Evolutionary conservation across 2,797 vertebrate genomes (phyloP), one percentile per base, ranked within the genome.

Genomic region (Bothrops alternatus): DNA sequence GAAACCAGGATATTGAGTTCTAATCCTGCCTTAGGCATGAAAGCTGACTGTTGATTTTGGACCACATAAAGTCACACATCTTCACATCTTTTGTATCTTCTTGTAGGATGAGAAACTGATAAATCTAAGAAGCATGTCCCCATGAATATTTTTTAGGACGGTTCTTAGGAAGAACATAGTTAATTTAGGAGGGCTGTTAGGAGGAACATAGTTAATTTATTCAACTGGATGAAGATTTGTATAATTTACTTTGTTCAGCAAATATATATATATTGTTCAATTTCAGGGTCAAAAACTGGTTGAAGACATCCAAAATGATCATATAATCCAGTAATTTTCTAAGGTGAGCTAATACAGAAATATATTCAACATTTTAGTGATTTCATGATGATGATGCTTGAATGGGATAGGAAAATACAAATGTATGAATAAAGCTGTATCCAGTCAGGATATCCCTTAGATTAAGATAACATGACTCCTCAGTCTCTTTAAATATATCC

Each of bases 281-380:
- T 91, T 86, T 90, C 90, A 93, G 90, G 63, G 87, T 55, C 56
- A 86, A 55, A 63, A 55, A 61, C 12, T 91, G 50, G 10, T 53
- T n/a, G 56, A 60, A 13, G 2, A 8, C 47, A 55, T 28, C 53
- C 23, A 60, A 47, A 13, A 28, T 23, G 57, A 25, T 55, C 57
- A 63, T 23, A 13, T 47, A 56, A 26, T 1, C 0, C 37, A 6
- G 6, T 82, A 87, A 87, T 12, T 5, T 82, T 32, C 56, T 60
- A 28, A 88, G 88, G 93, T 91, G 47, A 93, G 55, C 47, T 50
- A 28, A 26, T 53, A 13, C 12, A 0, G 8, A 82, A 18, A 57
- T 63, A 73, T 23, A 6, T 18, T 58, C 56, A 50, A 53, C 11
- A 1, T 85, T n/a, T 60, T 23, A 13, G 1, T 53, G 57, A 50